Percentiles rank a stretch among this genome's conserved stretches.
phyloP scores from a whole-genome alignment of 2,797 vertebrate genomes.

The Pampus argenteus region DNA sequence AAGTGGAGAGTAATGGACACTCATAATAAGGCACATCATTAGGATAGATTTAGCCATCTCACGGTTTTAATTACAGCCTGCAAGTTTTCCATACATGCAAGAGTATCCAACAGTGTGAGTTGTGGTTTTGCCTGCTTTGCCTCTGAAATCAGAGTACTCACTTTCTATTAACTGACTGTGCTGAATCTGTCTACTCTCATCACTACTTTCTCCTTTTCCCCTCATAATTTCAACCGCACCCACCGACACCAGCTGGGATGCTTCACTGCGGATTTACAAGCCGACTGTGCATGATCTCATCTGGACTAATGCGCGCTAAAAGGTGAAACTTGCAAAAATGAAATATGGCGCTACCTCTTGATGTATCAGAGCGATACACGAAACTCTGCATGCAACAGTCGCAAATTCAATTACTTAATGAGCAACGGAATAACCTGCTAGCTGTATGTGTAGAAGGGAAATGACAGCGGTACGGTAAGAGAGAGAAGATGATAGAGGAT shows the following conservation, averaged over 20 bases:
- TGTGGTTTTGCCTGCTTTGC: slow-evolving; percentile 46
- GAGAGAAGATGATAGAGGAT: slow-evolving; percentile 50
- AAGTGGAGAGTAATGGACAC: slow-evolving; percentile 82
- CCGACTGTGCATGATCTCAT: slow-evolving; percentile 35
- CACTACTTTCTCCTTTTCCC: background rate
- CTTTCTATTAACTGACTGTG: slow-evolving; percentile 40
- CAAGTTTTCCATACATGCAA: slow-evolving; percentile 57
- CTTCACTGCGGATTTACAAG: slow-evolving; percentile 35
- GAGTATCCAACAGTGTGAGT: slow-evolving; percentile 41
- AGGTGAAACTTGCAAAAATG: slow-evolving; percentile 46
- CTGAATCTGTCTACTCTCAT: slow-evolving; percentile 24
- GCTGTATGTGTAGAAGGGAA: slow-evolving; percentile 15
- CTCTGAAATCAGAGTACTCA: slow-evolving; percentile 34
- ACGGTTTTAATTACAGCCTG: slow-evolving; percentile 80
- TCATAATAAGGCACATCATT: slow-evolving; percentile 82
- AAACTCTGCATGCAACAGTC: slow-evolving; percentile 36
- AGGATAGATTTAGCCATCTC: slow-evolving; percentile 83
- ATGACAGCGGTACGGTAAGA: background rate
- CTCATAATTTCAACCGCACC: slow-evolving; percentile 5
- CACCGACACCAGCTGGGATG: slow-evolving; percentile 17
- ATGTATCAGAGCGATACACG: slow-evolving; percentile 53
- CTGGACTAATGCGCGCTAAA: slow-evolving; percentile 40
- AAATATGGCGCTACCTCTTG: slow-evolving; percentile 45
- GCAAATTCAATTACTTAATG: slow-evolving; percentile 62
- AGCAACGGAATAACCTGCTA: slow-evolving; percentile 47